phyloP scores from a whole-genome alignment of 1,140 invertebrate genomes.

The Atta texana region DNA sequence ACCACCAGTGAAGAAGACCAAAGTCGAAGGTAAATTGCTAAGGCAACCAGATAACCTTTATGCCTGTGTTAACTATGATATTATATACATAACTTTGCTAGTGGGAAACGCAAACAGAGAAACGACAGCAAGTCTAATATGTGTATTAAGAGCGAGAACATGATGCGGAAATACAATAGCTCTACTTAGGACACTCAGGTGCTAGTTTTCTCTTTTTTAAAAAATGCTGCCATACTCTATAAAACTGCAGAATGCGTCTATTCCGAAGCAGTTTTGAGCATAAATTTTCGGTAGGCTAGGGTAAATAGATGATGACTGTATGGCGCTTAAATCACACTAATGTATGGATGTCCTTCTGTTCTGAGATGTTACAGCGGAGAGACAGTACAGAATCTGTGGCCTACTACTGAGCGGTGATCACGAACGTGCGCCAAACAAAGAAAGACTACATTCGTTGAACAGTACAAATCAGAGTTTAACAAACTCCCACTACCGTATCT shows the following conservation, averaged over 20 bases:
- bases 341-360: conserved; percentile 87
- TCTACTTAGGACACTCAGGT: conserved; percentile 75
- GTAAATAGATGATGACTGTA: conserved; percentile 76
- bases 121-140: conserved; percentile 77
- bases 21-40: conserved; percentile 85
- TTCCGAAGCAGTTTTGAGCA: conserved; percentile 70
- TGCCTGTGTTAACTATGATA: conserved; percentile 67
- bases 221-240: conserved; percentile 73
- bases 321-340: conserved; percentile 85
- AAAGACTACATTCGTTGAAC: conserved; percentile 86
- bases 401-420: conserved; percentile 86
- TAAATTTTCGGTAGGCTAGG: conserved; percentile 81
- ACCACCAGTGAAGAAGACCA: conserved; percentile 80
- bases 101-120: conserved; percentile 79
- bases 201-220: conserved; percentile 75
- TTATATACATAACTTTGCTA: conserved; percentile 73
- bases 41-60: conserved; percentile 67
- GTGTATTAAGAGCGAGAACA: conserved; percentile 77
- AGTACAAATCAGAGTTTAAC: conserved; percentile 84
- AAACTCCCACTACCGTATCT: conserved; percentile 83
- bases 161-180: conserved; percentile 73
- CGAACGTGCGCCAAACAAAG: conserved; percentile 86
- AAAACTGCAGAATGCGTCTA: conserved; percentile 69
- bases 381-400: conserved; percentile 86
- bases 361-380: conserved; percentile 87